phyloP scores from a whole-genome alignment of 1,140 invertebrate genomes.

The Nebria ingens region DNA sequence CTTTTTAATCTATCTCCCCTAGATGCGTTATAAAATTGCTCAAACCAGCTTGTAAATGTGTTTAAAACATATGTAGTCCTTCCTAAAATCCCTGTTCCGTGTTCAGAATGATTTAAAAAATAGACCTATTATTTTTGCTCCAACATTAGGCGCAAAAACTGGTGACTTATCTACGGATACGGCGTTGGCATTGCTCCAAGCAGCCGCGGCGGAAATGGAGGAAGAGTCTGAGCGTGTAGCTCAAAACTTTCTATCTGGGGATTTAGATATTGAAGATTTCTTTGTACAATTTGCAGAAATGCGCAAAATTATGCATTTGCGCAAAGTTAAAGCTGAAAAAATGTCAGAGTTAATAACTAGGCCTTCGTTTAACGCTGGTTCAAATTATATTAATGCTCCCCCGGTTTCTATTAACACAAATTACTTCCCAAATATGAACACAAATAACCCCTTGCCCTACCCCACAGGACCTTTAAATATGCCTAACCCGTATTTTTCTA shows the following conservation, averaged over 20 bases:
- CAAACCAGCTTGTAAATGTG: not conserved
- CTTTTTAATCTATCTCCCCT: not conserved
- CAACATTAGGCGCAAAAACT: conserved; percentile 56
- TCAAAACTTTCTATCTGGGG: conserved; percentile 62
- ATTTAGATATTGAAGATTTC: conserved; percentile 66
- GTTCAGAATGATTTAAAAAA: not conserved
- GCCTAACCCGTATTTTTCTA: conserved; percentile 37
- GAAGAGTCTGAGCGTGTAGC: conserved; percentile 74
- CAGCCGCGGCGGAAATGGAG: conserved; percentile 75
- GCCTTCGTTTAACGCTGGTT: conserved; percentile 21
- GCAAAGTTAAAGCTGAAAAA: conserved; percentile 79
- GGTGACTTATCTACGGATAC: conserved; percentile 66
- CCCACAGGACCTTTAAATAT: conserved; percentile 44
- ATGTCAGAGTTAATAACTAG: conserved; percentile 62
- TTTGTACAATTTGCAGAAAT: conserved; percentile 62
- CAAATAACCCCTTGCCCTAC: conserved; percentile 38
- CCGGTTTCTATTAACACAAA: conserved; percentile 27
- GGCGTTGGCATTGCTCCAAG: conserved; percentile 70
- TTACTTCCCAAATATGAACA: conserved; percentile 33
- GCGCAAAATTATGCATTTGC: conserved; percentile 65
- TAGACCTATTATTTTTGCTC: not conserved
- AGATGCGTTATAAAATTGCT: not conserved
- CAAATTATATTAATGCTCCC: conserved; percentile 31
- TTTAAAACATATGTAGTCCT: not conserved
- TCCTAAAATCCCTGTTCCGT: not conserved